Conservation (phyloP, 2,797 vertebrate species). For the Pipistrellus pipistrellus region DNA sequence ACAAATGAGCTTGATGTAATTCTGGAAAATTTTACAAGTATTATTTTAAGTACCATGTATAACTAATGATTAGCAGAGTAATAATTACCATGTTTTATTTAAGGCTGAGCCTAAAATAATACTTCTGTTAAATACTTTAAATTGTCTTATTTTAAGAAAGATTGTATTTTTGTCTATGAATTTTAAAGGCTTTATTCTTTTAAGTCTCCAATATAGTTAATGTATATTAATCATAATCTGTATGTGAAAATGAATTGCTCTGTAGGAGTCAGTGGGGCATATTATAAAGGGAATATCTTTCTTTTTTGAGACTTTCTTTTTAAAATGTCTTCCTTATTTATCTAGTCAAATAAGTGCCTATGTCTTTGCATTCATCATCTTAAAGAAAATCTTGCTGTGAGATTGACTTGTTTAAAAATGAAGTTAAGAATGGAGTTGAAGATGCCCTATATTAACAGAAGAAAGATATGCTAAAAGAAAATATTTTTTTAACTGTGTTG, state of each 20-base stretch:
- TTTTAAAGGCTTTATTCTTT: neutral
- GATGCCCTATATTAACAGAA: neutral
- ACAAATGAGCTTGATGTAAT: slow-evolving; percentile 15
- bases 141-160: neutral
- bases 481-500: neutral
- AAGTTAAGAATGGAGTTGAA: neutral
- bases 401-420: neutral
- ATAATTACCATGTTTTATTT: slow-evolving; percentile 38
- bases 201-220: neutral
- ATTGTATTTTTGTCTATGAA: neutral
- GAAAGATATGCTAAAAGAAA: neutral
- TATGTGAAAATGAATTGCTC: neutral
- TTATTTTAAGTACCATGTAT: slow-evolving; percentile 37
- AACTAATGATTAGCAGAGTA: slow-evolving; percentile 13
- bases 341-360: neutral
- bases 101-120: neutral
- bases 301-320: neutral
- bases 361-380: neutral
- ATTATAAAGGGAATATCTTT: neutral
- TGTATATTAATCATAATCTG: neutral
- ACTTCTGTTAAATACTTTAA: neutral
- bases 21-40: slow-evolving; percentile 25
- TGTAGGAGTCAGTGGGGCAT: neutral
- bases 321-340: neutral
- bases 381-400: neutral